Evolutionary conservation across 2,888 invertebrate genomes (phyloP).

Genomic region (Hesperia comma): DNA sequence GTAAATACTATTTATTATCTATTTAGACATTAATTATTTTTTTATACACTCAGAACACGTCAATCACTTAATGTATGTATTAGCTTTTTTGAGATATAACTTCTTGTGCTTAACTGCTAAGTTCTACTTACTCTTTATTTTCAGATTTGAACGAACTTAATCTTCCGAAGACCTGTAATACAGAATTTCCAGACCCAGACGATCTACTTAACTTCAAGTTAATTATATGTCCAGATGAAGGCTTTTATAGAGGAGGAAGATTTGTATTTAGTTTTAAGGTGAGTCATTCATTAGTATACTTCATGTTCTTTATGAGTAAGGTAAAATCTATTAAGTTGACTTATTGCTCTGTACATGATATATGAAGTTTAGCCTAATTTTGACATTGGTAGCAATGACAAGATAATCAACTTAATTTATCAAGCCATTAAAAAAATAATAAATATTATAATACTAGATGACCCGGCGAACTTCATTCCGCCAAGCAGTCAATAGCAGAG

Average conservation of each 20-base stretch:
- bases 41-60: background rate
- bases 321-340: no score
- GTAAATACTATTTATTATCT: background rate
- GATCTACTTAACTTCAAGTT: slow-evolving; percentile 98
- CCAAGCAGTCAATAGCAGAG: no score
- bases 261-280: slow-evolving; percentile 98
- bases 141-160: slow-evolving; percentile 98
- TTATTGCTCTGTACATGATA: no score
- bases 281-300: slow-evolving; percentile 40
- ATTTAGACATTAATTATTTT: background rate
- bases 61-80: background rate
- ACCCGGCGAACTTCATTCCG: no score
- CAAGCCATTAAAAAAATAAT: no score
- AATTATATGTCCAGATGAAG: slow-evolving; percentile 98
- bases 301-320: background rate
- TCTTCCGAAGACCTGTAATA: slow-evolving; percentile 97
- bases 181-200: slow-evolving; percentile 98
- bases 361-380: no score
- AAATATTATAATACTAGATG: no score
- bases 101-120: background rate
- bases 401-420: no score
- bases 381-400: no score
- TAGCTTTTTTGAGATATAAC: background rate
- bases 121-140: slow-evolving; percentile 58
- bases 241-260: slow-evolving; percentile 96